These are phyloP conservation scores for Panagrolaimus sp. DNA, from an alignment of 1,140 invertebrate genomes.

Conservation along the genomic window DNA sequence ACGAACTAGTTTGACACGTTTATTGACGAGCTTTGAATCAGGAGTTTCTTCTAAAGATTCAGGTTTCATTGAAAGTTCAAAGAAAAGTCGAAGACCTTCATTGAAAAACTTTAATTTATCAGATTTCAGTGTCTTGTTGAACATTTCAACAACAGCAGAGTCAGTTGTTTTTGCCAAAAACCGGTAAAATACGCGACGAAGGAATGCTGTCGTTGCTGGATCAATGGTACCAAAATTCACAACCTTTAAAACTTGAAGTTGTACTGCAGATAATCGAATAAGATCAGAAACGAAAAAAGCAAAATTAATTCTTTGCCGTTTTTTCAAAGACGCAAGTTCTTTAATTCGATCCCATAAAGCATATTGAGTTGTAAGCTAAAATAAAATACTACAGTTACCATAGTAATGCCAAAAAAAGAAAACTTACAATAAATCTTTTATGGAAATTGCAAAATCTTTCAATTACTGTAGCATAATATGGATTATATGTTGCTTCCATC, in stretches of 20 bases:
- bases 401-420: slow-evolving; percentile 24
- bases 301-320: slow-evolving; percentile 69
- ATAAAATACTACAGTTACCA: slow-evolving; percentile 21
- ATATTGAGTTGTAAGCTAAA: slow-evolving; percentile 78
- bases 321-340: slow-evolving; percentile 67
- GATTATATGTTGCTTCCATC: slow-evolving; percentile 78
- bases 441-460: slow-evolving; percentile 73
- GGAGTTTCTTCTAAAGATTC: slow-evolving; percentile 12
- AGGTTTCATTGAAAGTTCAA: slow-evolving; percentile 28
- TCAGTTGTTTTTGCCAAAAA: slow-evolving; percentile 30
- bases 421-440: slow-evolving; percentile 24
- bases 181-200: slow-evolving; percentile 21
- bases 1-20: slow-evolving; percentile 17
- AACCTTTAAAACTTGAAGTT: slow-evolving; percentile 75
- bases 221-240: slow-evolving; percentile 41
- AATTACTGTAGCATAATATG: slow-evolving; percentile 75
- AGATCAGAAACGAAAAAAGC: slow-evolving; percentile 73
- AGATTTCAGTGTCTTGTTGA: slow-evolving; percentile 21
- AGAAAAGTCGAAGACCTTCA: slow-evolving; percentile 52
- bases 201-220: slow-evolving; percentile 16
- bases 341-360: slow-evolving; percentile 86
- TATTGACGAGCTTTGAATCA: slow-evolving; percentile 22
- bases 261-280: slow-evolving; percentile 71
- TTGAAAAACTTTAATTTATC: slow-evolving; percentile 19
- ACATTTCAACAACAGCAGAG: slow-evolving; percentile 24